Evolutionary conservation across 2,113 vertebrate species (phyloP).

Genomic region (Mugil cephalus): DNA sequence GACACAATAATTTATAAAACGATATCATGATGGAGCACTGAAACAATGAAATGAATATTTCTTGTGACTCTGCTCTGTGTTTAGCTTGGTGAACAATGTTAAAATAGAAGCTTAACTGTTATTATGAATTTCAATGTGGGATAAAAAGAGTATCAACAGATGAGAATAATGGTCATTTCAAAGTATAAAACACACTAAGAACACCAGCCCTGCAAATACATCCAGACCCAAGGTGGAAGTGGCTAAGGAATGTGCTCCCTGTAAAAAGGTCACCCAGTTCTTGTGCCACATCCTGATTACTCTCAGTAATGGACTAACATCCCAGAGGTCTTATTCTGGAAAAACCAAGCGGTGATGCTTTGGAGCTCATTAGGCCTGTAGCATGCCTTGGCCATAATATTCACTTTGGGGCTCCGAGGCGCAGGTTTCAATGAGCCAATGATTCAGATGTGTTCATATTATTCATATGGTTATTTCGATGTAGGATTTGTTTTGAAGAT

Average conservation of each 20-base stretch:
- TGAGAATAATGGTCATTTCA: not conserved
- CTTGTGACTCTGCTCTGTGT: constrained; percentile 11
- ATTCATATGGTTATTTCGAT: too few species aligned
- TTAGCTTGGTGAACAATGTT: constrained; percentile 3
- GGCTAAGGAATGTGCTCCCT: not conserved
- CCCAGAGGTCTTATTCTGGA: constrained; percentile 18
- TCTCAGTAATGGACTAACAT: constrained; percentile 31
- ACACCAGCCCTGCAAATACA: constrained; percentile 24
- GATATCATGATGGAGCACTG: constrained; percentile 19
- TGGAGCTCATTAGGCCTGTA: constrained; percentile 9
- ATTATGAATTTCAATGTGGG: constrained; percentile 5
- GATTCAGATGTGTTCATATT: constrained; percentile 17
- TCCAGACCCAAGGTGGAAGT: constrained; percentile 42
- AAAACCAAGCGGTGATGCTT: constrained; percentile 18
- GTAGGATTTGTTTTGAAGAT: too few species aligned
- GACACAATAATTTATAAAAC: constrained; percentile 44
- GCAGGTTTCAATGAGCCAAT: constrained; percentile 35
- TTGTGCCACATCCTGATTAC: constrained; percentile 38
- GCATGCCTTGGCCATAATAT: constrained; percentile 20
- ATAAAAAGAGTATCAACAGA: constrained; percentile 4
- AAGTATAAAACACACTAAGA: not conserved
- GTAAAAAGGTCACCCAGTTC: constrained; percentile 55
- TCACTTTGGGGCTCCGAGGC: constrained; percentile 13
- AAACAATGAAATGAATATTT: not conserved
- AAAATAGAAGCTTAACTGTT: not conserved